Evolutionary conservation across 2,113 vertebrate species (phyloP).

Genomic region (Neotragus moschatus): DNA sequence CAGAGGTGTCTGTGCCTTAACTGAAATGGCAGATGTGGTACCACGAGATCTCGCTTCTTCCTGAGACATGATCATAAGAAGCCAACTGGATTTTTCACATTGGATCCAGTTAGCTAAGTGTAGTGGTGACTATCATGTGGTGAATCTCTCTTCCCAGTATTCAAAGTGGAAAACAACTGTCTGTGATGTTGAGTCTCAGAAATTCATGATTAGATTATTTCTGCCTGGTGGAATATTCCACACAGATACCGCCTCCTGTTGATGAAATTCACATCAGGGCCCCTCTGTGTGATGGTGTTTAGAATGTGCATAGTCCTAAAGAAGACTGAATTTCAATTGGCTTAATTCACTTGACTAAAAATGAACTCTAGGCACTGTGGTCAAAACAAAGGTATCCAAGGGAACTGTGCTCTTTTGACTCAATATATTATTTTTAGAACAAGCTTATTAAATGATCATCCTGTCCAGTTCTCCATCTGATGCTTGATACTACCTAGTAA

Average conservation of each 20-base stretch:
- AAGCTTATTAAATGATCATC: neutral
- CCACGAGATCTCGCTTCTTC: conserved; percentile 5
- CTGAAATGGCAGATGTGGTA: conserved; percentile 7
- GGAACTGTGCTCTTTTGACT: conserved; percentile 57
- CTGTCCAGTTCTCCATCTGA: neutral
- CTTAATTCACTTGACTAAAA: conserved; percentile 22
- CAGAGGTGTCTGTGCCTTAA: conserved; percentile 25
- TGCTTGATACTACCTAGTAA: neutral
- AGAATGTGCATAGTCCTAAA: neutral
- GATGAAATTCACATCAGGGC: neutral
- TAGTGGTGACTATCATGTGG: neutral
- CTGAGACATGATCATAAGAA: conserved; percentile 35
- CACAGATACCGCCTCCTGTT: neutral
- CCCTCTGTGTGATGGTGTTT: neutral
- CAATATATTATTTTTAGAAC: conserved; percentile 63
- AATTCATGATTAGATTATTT: conserved; percentile 32
- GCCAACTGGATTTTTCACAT: neutral
- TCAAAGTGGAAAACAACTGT: conserved; percentile 30
- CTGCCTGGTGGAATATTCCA: neutral
- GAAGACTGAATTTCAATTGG: conserved; percentile 26
- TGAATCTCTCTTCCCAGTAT: neutral
- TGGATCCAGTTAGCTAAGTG: neutral
- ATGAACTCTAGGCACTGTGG: conserved; percentile 34
- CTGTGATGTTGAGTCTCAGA: conserved; percentile 19
- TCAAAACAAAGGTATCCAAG: conserved; percentile 66